Percentiles rank a stretch among this genome's conserved stretches.
Evolutionary conservation across 1,140 invertebrate genomes (phyloP).

Genomic region (Scaptomyza montana): DNA sequence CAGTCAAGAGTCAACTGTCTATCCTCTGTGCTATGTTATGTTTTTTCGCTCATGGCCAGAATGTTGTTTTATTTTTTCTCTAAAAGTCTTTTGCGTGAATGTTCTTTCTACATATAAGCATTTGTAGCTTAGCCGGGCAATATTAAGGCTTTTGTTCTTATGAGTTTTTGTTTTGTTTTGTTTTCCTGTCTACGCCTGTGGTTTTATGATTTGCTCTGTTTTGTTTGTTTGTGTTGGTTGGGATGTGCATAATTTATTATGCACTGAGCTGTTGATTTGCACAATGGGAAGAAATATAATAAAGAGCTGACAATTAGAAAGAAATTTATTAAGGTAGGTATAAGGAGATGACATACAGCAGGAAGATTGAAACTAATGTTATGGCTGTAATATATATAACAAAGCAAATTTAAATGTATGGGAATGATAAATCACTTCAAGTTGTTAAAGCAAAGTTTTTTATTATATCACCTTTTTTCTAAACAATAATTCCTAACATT

Average conservation of each 20-base stretch:
- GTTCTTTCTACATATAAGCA: constrained; percentile 23
- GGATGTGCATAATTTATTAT: constrained; percentile 48
- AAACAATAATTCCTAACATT: too few relatives aligned
- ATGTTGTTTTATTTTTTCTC: constrained; percentile 46
- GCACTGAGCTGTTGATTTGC: constrained; percentile 28
- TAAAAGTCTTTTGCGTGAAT: constrained; percentile 24
- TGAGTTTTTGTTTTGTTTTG: constrained; percentile 21
- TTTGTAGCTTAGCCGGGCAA: constrained; percentile 29
- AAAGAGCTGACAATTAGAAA: constrained; percentile 49
- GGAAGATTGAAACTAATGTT: not conserved
- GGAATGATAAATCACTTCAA: too few relatives aligned
- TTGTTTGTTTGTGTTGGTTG: constrained; percentile 6
- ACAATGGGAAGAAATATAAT: constrained; percentile 47
- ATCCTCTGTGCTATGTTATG: constrained; percentile 6
- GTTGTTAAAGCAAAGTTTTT: too few relatives aligned
- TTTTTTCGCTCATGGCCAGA: constrained; percentile 36
- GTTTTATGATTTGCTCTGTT: constrained; percentile 6
- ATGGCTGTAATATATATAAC: too few relatives aligned
- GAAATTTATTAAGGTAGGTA: constrained; percentile 22
- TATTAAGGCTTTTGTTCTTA: constrained; percentile 45
- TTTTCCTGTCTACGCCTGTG: constrained; percentile 27
- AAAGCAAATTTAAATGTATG: too few relatives aligned
- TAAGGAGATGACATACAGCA: not conserved
- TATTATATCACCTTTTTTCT: too few relatives aligned
- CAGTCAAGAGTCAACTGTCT: constrained; percentile 30